phyloP scores from a whole-genome alignment of 2,113 vertebrate species.

The Actenoides hombroni region DNA sequence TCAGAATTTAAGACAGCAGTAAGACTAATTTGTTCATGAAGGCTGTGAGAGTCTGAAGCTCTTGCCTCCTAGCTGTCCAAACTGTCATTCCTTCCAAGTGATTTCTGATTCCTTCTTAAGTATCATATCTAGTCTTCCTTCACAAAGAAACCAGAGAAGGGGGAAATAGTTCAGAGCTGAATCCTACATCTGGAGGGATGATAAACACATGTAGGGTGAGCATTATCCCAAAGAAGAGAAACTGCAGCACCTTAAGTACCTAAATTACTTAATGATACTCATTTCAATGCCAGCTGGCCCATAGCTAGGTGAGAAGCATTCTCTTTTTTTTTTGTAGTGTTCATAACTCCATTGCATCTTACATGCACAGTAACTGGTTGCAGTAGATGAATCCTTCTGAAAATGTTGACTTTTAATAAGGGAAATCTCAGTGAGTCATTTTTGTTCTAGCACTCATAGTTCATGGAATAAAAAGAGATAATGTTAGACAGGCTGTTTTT shows the following conservation, averaged over 20 bases:
- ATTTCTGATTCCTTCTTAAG: background rate
- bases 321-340: background rate
- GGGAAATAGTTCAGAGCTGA: background rate
- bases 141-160: background rate
- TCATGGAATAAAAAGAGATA: background rate
- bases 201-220: background rate
- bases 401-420: background rate
- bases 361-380: background rate
- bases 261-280: background rate
- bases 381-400: background rate
- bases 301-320: background rate
- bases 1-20: background rate
- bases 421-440: background rate
- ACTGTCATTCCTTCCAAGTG: background rate
- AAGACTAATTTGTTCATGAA: background rate
- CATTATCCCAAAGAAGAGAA: background rate
- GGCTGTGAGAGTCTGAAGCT: background rate
- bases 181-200: background rate
- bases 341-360: background rate
- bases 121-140: background rate
- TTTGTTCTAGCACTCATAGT: background rate
- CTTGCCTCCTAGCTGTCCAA: rapidly evolving
- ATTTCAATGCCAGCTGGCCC: background rate
- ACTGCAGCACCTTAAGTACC: background rate
- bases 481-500: background rate